Conservation (phyloP, 2,797 vertebrate species). For the Ptychobarbus kaznakovi region DNA sequence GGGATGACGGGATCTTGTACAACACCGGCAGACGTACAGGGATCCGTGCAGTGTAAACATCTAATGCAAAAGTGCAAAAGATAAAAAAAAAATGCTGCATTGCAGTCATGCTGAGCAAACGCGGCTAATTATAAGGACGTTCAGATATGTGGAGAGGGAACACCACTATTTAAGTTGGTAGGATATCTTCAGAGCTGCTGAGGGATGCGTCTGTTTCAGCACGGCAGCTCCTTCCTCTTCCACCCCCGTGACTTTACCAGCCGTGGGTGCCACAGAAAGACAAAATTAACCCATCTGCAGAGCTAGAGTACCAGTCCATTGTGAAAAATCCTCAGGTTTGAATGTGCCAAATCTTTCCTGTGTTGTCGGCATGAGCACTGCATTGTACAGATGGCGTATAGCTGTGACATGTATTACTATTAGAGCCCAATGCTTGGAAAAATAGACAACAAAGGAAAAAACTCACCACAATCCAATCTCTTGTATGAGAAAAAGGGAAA, state of each 20-base stretch:
- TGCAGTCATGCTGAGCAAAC: not conserved
- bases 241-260: conserved; percentile 42
- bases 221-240: conserved; percentile 46
- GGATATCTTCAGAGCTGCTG: conserved; percentile 35
- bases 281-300: conserved; percentile 54
- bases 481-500: conserved; percentile 34
- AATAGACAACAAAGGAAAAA: conserved; percentile 23
- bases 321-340: conserved; percentile 37
- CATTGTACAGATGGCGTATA: conserved; percentile 28
- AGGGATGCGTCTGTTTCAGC: conserved; percentile 39
- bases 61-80: not conserved
- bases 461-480: conserved; percentile 38
- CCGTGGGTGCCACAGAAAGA: conserved; percentile 46
- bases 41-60: not conserved
- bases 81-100: not conserved
- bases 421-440: conserved; percentile 48
- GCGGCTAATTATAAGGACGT: conserved; percentile 22
- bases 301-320: conserved; percentile 42
- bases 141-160: conserved; percentile 22
- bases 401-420: conserved; percentile 50
- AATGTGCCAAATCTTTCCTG: not conserved
- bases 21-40: not conserved
- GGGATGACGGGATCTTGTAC: not conserved
- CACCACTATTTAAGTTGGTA: conserved; percentile 19
- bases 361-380: conserved; percentile 21